A percentile compares a stretch with the other conserved stretches of the same genome.
Evolutionary conservation across 1,140 invertebrate genomes (phyloP).

Genomic region (Teleogryllus occipitalis): DNA sequence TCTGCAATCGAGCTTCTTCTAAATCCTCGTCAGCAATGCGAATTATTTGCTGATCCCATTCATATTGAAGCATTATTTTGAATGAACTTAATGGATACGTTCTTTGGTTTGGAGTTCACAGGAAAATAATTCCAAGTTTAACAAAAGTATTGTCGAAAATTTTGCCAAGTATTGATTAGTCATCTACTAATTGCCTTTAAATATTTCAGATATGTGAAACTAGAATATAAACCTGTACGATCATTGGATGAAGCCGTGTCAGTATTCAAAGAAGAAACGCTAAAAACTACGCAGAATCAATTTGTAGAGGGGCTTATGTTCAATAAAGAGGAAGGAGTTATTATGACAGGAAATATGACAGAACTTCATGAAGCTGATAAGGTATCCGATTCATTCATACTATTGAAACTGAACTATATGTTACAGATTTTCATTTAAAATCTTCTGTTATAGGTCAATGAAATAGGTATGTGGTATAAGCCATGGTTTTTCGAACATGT

Average conservation of each 20-base stretch:
- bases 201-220: constrained; percentile 47
- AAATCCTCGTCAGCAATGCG: too few relatives aligned
- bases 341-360: constrained; percentile 68
- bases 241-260: constrained; percentile 42
- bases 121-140: too few relatives aligned
- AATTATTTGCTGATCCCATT: too few relatives aligned
- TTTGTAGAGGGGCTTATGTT: constrained; percentile 72
- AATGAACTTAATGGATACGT: too few relatives aligned
- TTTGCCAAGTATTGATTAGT: too few relatives aligned
- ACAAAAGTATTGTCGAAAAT: too few relatives aligned
- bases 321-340: constrained; percentile 52
- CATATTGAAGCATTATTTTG: too few relatives aligned
- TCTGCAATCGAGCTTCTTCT: too few relatives aligned
- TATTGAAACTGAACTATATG: neutral
- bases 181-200: neutral
- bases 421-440: neutral
- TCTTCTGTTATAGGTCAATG: constrained; percentile 43
- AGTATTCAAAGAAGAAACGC: constrained; percentile 43
- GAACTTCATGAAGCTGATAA: constrained; percentile 47
- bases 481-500: constrained; percentile 82
- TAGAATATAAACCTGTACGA: constrained; percentile 62
- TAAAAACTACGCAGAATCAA: constrained; percentile 49
- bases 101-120: too few relatives aligned
- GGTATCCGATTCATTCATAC: constrained; percentile 35
- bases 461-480: constrained; percentile 68